Evolutionary conservation across 2,797 vertebrate species (phyloP), one percentile per base, ranked within the genome.

Genomic region (Nyctalus aviator): DNA sequence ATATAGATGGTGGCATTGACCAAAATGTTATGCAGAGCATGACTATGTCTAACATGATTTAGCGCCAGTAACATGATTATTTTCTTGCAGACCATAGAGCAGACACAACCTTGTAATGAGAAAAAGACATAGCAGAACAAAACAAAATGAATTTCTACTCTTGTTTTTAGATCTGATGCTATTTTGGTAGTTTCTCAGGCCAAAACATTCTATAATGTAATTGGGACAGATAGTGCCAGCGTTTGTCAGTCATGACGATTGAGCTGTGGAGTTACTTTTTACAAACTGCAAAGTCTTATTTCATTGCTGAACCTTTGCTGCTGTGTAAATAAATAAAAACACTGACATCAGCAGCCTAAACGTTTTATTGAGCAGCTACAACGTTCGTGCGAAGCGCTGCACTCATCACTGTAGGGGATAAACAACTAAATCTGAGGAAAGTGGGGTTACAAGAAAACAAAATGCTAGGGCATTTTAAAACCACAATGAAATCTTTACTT

Each of bases 281-380:
- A 41, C 48, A 35, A 91, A 72, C 35, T 41, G 30, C 30, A 30
- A 46, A 66, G 57, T 55, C 20, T 62, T 30, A 55, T 53, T 83
- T 76, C 68, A 30, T 20, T 55, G 23, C 55, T 59, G 20, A 8
- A 0, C 55, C 46, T 57, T 72, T 85, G 66, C 5, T 32, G 23
- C 71, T 57, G 3, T 32, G 25, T 14, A 2, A 23, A 50, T 90
- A 64, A 84, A 68, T 84, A n/a, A 94, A 96, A 89, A 55, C 41
- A 46, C 17, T 48, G 46, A 71, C 21, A 13, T 3, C 50, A 44
- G 32, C 8, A 85, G 23, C 10, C 0, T 59, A 55, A 75, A 64
- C 48, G 46, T 69, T 59, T 57, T 48, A 30, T 9, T 78, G 41
- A 44, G 41, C 15, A 77, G 37, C 89, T 81, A 9, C 66, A 23